These are phyloP conservation scores for Coremacera marginata DNA, from an alignment of 2,888 invertebrate species.

Conservation along the genomic window DNA sequence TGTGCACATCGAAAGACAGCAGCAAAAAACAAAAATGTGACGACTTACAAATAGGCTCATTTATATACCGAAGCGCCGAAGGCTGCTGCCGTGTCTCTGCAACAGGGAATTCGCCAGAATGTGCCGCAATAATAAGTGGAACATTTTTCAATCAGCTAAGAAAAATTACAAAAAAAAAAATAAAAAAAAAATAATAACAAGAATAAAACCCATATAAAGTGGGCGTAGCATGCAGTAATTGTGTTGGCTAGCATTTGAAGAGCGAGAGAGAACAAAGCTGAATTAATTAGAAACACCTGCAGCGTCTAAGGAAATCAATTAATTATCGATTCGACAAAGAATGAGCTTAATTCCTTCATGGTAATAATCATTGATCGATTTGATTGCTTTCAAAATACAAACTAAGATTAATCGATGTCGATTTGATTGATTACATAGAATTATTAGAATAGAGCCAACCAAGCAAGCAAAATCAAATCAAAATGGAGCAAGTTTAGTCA, in stretches of 20 bases:
- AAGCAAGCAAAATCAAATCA: no score
- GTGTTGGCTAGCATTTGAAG: background rate
- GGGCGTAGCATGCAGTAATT: slow-evolving; percentile 5
- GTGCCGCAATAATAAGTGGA: slow-evolving; percentile 27
- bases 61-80: slow-evolving; percentile 19
- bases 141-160: slow-evolving; percentile 32
- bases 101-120: slow-evolving; percentile 4
- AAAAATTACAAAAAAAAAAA: background rate
- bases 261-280: background rate
- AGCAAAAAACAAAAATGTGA: slow-evolving; percentile 1
- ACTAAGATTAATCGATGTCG: slow-evolving; percentile 15
- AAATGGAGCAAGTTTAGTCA: no score
- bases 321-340: slow-evolving; percentile 31
- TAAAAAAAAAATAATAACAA: no score
- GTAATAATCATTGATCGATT: slow-evolving; percentile 2
- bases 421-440: slow-evolving; percentile 7
- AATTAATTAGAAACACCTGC: slow-evolving; percentile 37
- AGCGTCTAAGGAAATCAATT: slow-evolving; percentile 19
- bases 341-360: background rate
- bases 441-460: background rate
- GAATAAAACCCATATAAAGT: background rate
- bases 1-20: background rate
- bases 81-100: background rate
- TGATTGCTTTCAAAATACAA: slow-evolving; percentile 8
- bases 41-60: slow-evolving; percentile 27